Conservation (phyloP, 2,113 vertebrate genomes). For the Orientallactaga bullata region DNA sequence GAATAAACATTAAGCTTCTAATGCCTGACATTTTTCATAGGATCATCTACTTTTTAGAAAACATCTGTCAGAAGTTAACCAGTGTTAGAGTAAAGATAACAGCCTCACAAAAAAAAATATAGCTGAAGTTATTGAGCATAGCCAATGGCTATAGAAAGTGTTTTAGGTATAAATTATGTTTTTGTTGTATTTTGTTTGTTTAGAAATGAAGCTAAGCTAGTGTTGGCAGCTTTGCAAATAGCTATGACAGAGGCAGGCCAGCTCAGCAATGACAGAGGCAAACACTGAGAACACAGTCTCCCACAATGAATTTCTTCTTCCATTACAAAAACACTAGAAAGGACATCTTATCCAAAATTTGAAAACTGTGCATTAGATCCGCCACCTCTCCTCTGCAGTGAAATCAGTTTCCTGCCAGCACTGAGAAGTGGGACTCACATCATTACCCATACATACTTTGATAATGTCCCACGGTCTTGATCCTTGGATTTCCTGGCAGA, state of each 20-base stretch:
- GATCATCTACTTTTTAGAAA: neutral
- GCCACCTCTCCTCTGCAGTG: neutral
- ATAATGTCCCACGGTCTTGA: neutral
- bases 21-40: neutral
- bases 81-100: neutral
- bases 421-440: neutral
- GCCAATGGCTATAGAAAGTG: constrained; percentile 7
- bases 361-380: neutral
- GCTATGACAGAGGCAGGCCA: constrained; percentile 26
- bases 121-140: constrained; percentile 25
- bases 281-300: constrained; percentile 12
- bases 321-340: neutral
- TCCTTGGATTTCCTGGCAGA: neutral
- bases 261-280: constrained; percentile 43
- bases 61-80: neutral
- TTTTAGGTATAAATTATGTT: constrained; percentile 39
- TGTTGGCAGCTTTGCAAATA: constrained; percentile 62
- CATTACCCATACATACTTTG: neutral
- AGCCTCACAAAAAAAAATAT: constrained; percentile 12
- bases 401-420: neutral
- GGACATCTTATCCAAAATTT: neutral
- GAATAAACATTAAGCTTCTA: neutral
- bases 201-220: constrained; percentile 49
- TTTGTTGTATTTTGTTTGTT: constrained; percentile 62
- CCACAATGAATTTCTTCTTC: constrained; percentile 7